phyloP scores from a whole-genome alignment of 2,113 vertebrate species.

The Serilophus lunatus region DNA sequence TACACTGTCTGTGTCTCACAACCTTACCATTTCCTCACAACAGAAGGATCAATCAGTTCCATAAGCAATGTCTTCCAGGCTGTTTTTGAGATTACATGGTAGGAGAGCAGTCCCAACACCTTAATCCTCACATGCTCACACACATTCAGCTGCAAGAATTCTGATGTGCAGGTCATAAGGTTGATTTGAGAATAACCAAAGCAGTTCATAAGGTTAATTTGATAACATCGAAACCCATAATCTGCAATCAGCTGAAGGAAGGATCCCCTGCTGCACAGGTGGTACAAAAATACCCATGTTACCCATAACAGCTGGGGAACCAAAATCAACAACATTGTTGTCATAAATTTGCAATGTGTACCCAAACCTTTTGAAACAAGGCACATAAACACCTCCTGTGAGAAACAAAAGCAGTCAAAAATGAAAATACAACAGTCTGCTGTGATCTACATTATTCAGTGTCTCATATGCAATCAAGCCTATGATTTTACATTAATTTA shows the following conservation, averaged over 20 bases:
- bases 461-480: not conserved
- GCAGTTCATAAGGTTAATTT: slow-evolving; percentile 38
- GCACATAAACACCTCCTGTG: not conserved
- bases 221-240: slow-evolving; percentile 31
- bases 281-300: not conserved
- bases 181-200: slow-evolving; percentile 41
- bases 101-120: not conserved
- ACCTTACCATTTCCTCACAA: not conserved
- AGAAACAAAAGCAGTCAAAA: slow-evolving; percentile 35
- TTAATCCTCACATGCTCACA: not conserved
- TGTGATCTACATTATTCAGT: not conserved
- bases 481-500: not conserved
- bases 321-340: not conserved
- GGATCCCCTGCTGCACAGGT: not conserved
- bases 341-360: not conserved
- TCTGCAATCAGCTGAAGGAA: slow-evolving; percentile 15
- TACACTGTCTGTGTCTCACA: not conserved
- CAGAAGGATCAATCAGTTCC: slow-evolving; percentile 6
- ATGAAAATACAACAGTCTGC: not conserved
- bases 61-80: not conserved
- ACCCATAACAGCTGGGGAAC: not conserved
- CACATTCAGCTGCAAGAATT: not conserved
- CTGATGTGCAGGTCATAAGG: not conserved
- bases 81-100: not conserved
- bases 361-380: not conserved